phyloP scores from a whole-genome alignment of 2,113 vertebrate genomes.

The Ardeotis arabs region DNA sequence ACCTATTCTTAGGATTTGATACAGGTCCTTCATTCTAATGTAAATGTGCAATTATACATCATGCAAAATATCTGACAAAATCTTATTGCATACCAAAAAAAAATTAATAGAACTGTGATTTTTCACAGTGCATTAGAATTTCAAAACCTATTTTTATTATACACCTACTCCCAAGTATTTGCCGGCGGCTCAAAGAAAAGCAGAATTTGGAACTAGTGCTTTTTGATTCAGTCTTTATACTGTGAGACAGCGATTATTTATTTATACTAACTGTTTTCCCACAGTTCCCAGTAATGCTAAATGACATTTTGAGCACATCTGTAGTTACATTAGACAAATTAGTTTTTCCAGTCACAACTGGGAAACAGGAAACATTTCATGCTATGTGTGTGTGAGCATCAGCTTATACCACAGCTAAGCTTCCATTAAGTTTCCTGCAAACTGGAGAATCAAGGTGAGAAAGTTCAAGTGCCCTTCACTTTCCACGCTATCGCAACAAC shows the following conservation, averaged over 20 bases:
- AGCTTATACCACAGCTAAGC: background rate
- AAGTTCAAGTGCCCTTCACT: background rate
- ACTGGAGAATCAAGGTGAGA: background rate
- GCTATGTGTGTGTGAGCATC: background rate
- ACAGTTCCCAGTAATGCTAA: slow-evolving; percentile 5
- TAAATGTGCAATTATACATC: background rate
- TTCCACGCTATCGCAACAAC: fast-evolving
- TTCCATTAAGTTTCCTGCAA: background rate
- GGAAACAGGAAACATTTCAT: background rate
- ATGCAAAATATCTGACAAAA: background rate
- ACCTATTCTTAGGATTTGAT: background rate
- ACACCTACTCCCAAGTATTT: background rate
- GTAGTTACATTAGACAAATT: background rate
- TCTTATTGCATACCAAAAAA: background rate
- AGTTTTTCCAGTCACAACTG: background rate
- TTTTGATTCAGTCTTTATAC: background rate
- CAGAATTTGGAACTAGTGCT: background rate
- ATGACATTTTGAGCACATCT: slow-evolving; percentile 56
- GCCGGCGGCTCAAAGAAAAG: background rate
- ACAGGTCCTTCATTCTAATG: background rate
- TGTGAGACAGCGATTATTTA: slow-evolving; percentile 11
- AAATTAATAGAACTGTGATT: background rate
- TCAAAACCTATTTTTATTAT: background rate
- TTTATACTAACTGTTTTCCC: slow-evolving; percentile 20
- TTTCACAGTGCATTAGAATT: background rate